Evolutionary conservation across 1,140 invertebrate genomes (phyloP), one percentile per base, ranked within the genome.

Genomic region (Pseudachorutes palmiensis): DNA sequence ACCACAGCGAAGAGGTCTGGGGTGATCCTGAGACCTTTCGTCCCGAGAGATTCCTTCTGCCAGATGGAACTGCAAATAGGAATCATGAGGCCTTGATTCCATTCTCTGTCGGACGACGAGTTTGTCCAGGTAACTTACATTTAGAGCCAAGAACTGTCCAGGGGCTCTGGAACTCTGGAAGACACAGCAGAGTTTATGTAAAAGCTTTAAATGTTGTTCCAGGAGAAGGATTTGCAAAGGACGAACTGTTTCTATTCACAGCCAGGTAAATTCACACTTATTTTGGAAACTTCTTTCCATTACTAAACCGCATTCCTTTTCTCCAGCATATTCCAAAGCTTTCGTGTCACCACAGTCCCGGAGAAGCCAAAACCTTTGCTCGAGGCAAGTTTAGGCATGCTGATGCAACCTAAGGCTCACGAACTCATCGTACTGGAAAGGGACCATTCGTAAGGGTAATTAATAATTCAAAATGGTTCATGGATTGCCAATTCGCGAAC

Each of bases 21-120:
- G 74, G 76, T 1, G 72, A 80, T 2, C 80, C 81, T 2, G 74
- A 78, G n/a, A 66, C 60, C 24, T 82, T 79, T 68, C 68, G 74
- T 29, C 81, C 81, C 2, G 79, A 81, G 58, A 75, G 81, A 65
- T 82, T 81, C 76, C 64, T 82, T 14, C 63, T n/a, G 1, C 16
- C 22, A 14, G 62, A 64, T 29, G 67, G 67, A 24, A 65, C 28
- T 2, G 41, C 33, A 16, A 49, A 31, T 22, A 62, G 48, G 32
- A 14, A 9, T 5, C 36, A 49, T 51, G 63, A 64, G 30, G 26
- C 28, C 3, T 64, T 64, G 28, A 14, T 51, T 2, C 22, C 63
- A n/a, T 64, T 64, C 31, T 24, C 22, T 5, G n/a, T n/a, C n/a
- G n/a, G n/a, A n/a, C n/a, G n/a, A n/a, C n/a, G n/a, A n/a, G n/a